A percentile compares a stretch with the other conserved stretches of the same genome.
phyloP scores from a whole-genome alignment of 2,888 invertebrate species.

The Agrotis exclamationis region DNA sequence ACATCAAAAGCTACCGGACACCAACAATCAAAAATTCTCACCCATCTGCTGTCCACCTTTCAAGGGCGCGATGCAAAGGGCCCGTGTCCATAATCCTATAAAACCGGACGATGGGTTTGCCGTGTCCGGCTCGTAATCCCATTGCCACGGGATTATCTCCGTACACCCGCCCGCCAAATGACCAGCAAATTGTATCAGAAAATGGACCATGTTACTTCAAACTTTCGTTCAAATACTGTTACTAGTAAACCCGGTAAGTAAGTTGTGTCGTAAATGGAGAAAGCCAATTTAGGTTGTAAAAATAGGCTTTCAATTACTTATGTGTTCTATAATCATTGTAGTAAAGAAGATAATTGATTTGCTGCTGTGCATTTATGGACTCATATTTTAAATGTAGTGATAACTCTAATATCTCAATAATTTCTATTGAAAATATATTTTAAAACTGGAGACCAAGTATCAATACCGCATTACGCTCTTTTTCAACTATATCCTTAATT shows the following conservation, averaged over 20 bases:
- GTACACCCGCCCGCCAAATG: slow-evolving; percentile 68
- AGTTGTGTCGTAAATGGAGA: slow-evolving; percentile 17
- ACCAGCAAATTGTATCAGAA: slow-evolving; percentile 65
- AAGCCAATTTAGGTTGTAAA: slow-evolving; percentile 23
- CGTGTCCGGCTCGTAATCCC: slow-evolving; percentile 84
- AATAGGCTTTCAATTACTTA: slow-evolving; percentile 19
- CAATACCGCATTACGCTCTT: no score
- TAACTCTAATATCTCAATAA: no score
- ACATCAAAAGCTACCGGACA: slow-evolving; percentile 8
- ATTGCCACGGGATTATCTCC: slow-evolving; percentile 82
- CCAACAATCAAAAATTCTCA: slow-evolving; percentile 42
- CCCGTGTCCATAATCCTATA: slow-evolving; percentile 80
- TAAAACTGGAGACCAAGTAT: no score
- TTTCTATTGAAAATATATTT: no score
- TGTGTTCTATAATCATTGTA: slow-evolving; percentile 6
- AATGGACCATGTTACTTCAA: slow-evolving; percentile 34
- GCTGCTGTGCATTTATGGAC: slow-evolving; percentile 15
- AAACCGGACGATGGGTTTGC: slow-evolving; percentile 78
- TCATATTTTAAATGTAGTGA: no score
- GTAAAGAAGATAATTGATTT: slow-evolving; percentile 11
- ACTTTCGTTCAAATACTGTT: slow-evolving; percentile 40
- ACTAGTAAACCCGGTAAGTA: slow-evolving; percentile 25
- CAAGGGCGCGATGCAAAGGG: slow-evolving; percentile 69
- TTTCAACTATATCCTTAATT: no score
- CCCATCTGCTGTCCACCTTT: slow-evolving; percentile 70